Evolutionary conservation across 1,140 invertebrate genomes (phyloP).

Genomic region (Drosophila varians): DNA sequence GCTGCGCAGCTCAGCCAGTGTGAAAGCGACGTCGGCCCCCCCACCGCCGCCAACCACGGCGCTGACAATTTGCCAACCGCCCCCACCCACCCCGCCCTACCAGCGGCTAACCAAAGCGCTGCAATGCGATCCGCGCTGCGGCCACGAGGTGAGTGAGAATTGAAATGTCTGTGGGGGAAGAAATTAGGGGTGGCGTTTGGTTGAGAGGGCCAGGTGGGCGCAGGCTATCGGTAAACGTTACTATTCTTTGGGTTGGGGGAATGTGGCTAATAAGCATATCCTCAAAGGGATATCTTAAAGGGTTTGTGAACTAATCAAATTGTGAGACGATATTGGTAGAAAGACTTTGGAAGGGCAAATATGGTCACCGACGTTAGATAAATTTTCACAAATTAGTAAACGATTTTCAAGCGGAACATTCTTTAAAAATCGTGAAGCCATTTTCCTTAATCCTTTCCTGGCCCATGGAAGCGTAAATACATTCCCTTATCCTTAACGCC

Average conservation of each 20-base stretch:
- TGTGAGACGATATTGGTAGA: no score
- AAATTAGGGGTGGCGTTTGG: background rate
- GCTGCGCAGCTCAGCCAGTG: conserved; percentile 70
- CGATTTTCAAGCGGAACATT: no score
- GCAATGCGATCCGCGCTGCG: conserved; percentile 83
- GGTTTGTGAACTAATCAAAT: no score
- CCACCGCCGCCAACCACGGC: conserved; percentile 44
- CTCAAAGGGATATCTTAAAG: no score
- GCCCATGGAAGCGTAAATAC: no score
- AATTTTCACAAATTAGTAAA: no score
- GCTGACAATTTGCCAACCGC: conserved; percentile 74
- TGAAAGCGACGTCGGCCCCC: conserved; percentile 51
- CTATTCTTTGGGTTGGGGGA: background rate
- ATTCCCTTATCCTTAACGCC: no score
- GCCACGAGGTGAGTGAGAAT: conserved; percentile 80
- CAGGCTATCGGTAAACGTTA: background rate
- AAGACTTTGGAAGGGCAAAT: no score
- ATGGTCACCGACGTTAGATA: no score
- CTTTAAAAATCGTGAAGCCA: no score
- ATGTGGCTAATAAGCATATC: no score
- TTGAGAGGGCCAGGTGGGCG: background rate
- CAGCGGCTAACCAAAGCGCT: conserved; percentile 83
- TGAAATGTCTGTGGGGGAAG: conserved; percentile 6
- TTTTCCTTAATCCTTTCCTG: no score
- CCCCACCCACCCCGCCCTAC: conserved; percentile 80